These are phyloP conservation scores for Plebejus argus DNA, from an alignment of 2,888 invertebrate genomes.

Conservation along the genomic window DNA sequence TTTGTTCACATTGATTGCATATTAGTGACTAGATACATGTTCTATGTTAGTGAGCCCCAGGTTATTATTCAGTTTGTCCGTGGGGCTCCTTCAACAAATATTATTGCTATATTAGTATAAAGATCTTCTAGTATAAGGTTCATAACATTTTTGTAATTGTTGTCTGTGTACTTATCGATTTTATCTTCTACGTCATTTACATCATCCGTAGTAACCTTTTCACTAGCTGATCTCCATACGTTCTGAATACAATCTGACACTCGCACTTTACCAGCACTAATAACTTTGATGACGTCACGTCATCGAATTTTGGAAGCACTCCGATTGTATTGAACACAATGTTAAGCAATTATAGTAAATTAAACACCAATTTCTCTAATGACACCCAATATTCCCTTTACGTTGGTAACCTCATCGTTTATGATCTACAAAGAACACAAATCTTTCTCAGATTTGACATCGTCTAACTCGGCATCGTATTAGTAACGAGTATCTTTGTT, in stretches of 20 bases:
- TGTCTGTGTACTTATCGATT: not conserved
- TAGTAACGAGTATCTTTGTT: conserved; percentile 49
- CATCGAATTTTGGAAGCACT: conserved; percentile 36
- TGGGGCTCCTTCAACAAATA: conserved; percentile 12
- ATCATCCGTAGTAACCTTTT: conserved; percentile 11
- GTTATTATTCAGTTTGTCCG: conserved; percentile 30
- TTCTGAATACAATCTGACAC: conserved; percentile 17
- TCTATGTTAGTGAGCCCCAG: conserved; percentile 36
- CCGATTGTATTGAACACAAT: conserved; percentile 36
- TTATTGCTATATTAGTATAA: conserved; percentile 22
- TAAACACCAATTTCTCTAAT: conserved; percentile 34
- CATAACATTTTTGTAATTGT: not conserved
- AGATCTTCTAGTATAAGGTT: conserved; percentile 18
- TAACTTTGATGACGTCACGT: conserved; percentile 30
- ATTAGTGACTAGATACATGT: conserved; percentile 41
- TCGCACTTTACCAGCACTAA: conserved; percentile 30
- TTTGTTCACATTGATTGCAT: conserved; percentile 41
- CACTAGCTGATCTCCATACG: conserved; percentile 19
- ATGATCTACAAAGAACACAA: conserved; percentile 48
- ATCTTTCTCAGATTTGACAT: conserved; percentile 7
- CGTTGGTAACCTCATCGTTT: conserved; percentile 36
- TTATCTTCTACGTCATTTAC: not conserved
- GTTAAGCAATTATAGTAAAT: conserved; percentile 35
- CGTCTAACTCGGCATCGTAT: conserved; percentile 49
- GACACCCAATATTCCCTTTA: not conserved